Evolutionary conservation across 2,888 invertebrate genomes (phyloP), one percentile per base, ranked within the genome.

Genomic region (Anodontia alba): DNA sequence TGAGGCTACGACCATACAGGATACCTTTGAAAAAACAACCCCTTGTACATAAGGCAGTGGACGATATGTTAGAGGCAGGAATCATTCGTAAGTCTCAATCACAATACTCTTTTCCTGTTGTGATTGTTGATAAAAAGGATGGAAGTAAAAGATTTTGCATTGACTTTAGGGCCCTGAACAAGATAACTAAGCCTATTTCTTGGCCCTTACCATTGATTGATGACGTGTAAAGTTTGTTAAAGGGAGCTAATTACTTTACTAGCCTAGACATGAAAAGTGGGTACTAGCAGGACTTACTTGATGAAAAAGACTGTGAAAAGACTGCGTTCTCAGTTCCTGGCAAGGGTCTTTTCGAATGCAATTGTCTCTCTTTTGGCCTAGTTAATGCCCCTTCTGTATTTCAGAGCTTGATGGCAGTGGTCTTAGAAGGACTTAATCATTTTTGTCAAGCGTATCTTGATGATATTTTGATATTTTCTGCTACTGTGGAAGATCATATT

Each of bases 401-500:
- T 67, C 75, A 81, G 49, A 26, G 71, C 43, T 42, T 84, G 2
- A 77, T 87, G 78, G 26, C 20, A 12, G 54, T 68, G n/a, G 83
- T 80, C 3, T 38, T 82, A 17, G 46, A 80, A 31, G 87, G 77
- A 5, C 54, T 73, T 10, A 36, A 67, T 36, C 0, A n/a, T n/a
- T n/a, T n/a, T n/a, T n/a, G n/a, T n/a, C n/a, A n/a, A n/a, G n/a
- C n/a, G n/a, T n/a, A n/a, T n/a, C n/a, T n/a, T n/a, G n/a, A n/a
- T n/a, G n/a, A n/a, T n/a, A n/a, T n/a, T n/a, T n/a, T n/a, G n/a
- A n/a, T n/a, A n/a, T n/a, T n/a, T n/a, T n/a, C n/a, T n/a, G n/a
- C n/a, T n/a, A n/a, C n/a, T n/a, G n/a, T 73, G 17, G 81, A 84
- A n/a, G 87, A 85, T 38, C 87, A 84, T 70, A 20, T 78, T 3